Percentiles rank a stretch among this genome's conserved stretches.
These are phyloP conservation scores for Bolinopsis microptera DNA, from an alignment of 37 sponge, comb jelly and placozoan genomes.

Conservation along the genomic window DNA sequence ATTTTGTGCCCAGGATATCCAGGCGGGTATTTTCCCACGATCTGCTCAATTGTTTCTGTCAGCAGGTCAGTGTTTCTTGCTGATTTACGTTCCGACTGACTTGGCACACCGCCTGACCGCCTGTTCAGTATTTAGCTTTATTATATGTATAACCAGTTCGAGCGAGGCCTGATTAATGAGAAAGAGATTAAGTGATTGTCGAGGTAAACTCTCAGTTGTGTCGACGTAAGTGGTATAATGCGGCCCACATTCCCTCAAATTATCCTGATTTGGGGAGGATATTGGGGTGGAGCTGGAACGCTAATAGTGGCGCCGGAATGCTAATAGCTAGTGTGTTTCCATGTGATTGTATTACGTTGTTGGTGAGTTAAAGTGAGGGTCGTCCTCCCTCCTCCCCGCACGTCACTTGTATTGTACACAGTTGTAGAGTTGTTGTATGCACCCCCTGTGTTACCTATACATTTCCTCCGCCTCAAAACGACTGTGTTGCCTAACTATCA, in stretches of 20 bases:
- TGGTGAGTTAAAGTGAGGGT: neutral
- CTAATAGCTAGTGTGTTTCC: neutral
- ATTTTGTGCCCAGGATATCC: neutral
- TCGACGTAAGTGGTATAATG: neutral
- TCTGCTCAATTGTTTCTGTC: too few species aligned
- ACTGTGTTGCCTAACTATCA: too few species aligned
- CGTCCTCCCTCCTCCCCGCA: neutral
- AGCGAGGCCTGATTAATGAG: neutral
- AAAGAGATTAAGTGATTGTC: neutral
- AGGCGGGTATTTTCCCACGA: neutral
- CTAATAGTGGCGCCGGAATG: neutral
- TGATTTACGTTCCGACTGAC: too few species aligned
- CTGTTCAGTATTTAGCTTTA: too few species aligned
- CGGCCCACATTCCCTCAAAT: neutral
- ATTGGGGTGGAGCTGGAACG: neutral
- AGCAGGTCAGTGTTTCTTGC: too few species aligned
- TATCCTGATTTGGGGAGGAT: neutral
- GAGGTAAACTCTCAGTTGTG: too few species aligned
- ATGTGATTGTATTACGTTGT: neutral
- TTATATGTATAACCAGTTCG: too few species aligned
- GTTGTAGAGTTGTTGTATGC: neutral
- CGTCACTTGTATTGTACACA: neutral
- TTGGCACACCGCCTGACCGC: too few species aligned
- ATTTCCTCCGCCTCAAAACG: too few species aligned
- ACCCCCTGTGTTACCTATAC: neutral